Percentiles rank a stretch among this genome's conserved stretches.
phyloP scores from a whole-genome alignment of 2,888 invertebrate species.

The Matsumyia berberina region DNA sequence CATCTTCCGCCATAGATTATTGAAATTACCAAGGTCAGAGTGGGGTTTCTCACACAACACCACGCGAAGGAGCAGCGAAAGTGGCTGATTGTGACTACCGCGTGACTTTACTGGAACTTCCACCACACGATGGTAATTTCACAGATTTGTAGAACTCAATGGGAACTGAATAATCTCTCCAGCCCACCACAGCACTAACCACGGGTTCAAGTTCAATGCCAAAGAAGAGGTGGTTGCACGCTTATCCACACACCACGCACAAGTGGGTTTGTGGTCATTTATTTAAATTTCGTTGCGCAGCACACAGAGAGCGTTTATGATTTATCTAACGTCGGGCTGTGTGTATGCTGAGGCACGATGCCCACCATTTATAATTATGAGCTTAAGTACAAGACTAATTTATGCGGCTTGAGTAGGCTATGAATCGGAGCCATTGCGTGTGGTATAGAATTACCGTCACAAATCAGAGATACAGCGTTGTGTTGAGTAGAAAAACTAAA shows the following conservation, averaged over 20 bases:
- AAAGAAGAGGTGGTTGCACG: constrained; percentile 8
- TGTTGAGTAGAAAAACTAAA: too few species aligned
- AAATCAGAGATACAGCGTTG: too few species aligned
- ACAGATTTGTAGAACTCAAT: constrained; percentile 12
- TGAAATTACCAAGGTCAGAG: constrained; percentile 21
- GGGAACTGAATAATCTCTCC: constrained; percentile 11
- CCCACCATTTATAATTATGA: constrained; percentile 33
- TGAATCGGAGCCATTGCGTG: background rate
- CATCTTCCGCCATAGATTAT: constrained; percentile 14
- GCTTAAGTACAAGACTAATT: constrained; percentile 18
- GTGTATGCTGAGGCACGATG: background rate
- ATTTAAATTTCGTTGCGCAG: constrained; percentile 35
- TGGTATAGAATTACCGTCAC: too few species aligned
- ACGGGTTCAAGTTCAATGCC: constrained; percentile 57
- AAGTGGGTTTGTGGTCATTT: constrained; percentile 31
- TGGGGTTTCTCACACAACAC: background rate
- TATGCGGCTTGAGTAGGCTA: background rate
- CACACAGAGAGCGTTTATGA: constrained; percentile 3
- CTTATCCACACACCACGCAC: constrained; percentile 3
- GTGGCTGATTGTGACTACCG: background rate
- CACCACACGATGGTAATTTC: background rate
- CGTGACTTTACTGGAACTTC: background rate
- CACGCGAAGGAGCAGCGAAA: background rate
- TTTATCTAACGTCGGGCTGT: constrained; percentile 5
- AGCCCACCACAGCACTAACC: constrained; percentile 7